Evolutionary conservation across 2,113 vertebrate species (phyloP).

Genomic region (Piaya cayana): DNA sequence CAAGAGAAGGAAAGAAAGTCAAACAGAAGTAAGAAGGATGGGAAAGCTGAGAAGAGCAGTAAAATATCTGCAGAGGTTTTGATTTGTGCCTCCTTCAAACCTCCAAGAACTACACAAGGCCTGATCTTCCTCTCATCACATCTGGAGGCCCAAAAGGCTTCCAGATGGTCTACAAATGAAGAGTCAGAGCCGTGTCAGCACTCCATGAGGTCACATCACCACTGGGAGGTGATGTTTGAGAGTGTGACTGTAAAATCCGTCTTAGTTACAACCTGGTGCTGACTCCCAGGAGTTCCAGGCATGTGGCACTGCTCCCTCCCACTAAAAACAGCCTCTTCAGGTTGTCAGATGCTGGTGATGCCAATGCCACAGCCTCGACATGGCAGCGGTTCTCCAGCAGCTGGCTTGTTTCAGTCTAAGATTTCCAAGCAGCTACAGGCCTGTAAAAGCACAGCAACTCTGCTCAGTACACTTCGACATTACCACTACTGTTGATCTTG

Average conservation of each 20-base stretch:
- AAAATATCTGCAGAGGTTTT: not conserved
- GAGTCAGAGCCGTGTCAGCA: not conserved
- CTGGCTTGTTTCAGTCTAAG: not conserved
- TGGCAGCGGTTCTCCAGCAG: not conserved
- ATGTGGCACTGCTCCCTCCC: not conserved
- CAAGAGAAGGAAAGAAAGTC: not conserved
- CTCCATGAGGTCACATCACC: not conserved
- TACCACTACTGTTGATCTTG: slow-evolving; percentile 41
- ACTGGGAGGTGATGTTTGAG: not conserved
- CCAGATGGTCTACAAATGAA: not conserved
- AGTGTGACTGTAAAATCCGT: not conserved
- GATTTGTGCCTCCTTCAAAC: not conserved
- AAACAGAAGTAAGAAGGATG: not conserved
- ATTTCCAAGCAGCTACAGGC: not conserved
- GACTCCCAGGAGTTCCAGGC: not conserved
- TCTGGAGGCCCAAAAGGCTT: not conserved
- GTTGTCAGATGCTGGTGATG: not conserved
- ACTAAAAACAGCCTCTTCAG: not conserved
- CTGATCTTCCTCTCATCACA: not conserved
- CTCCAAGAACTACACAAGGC: not conserved
- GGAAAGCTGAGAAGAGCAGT: not conserved
- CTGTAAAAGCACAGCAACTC: not conserved
- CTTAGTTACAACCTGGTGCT: accelerated
- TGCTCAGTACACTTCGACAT: not conserved
- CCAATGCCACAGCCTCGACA: not conserved